Evolutionary conservation across 1,140 invertebrate species (phyloP).

Genomic region (Aphaenogaster floridana): DNA sequence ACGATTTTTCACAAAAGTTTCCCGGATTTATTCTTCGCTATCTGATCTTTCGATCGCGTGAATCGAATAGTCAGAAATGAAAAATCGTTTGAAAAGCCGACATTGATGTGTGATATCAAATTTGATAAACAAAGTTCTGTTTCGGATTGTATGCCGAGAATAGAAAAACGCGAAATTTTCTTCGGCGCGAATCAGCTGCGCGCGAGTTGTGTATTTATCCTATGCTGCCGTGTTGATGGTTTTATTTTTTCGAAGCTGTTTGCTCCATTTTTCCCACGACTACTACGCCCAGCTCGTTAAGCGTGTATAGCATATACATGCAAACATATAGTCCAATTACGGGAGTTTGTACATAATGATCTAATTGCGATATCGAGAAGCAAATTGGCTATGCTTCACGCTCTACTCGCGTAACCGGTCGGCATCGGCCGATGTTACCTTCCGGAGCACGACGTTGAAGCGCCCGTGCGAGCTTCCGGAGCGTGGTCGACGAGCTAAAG

Average conservation of each 20-base stretch:
- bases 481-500: constrained; percentile 61
- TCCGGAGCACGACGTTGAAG: too few relatives aligned
- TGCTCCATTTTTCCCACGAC: constrained; percentile 33
- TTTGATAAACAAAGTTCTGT: constrained; percentile 45
- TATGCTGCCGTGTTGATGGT: neutral
- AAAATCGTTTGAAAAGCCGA: neutral
- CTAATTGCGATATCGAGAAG: constrained; percentile 61
- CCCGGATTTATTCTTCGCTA: neutral
- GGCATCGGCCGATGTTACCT: neutral
- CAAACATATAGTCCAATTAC: constrained; percentile 58
- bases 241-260: constrained; percentile 47
- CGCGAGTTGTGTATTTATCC: constrained; percentile 47
- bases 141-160: neutral
- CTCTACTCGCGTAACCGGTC: constrained; percentile 24
- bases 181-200: neutral
- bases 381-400: constrained; percentile 51
- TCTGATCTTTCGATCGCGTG: neutral
- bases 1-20: neutral
- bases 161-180: constrained; percentile 30
- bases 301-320: constrained; percentile 15
- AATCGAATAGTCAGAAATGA: neutral
- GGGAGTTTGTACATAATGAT: constrained; percentile 62
- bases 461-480: constrained; percentile 11
- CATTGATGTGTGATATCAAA: constrained; percentile 36
- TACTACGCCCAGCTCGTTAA: constrained; percentile 38